Percentiles rank a stretch among this genome's conserved stretches.
Conservation (phyloP, 2,888 invertebrate genomes). For the Metacarcinus magister region DNA sequence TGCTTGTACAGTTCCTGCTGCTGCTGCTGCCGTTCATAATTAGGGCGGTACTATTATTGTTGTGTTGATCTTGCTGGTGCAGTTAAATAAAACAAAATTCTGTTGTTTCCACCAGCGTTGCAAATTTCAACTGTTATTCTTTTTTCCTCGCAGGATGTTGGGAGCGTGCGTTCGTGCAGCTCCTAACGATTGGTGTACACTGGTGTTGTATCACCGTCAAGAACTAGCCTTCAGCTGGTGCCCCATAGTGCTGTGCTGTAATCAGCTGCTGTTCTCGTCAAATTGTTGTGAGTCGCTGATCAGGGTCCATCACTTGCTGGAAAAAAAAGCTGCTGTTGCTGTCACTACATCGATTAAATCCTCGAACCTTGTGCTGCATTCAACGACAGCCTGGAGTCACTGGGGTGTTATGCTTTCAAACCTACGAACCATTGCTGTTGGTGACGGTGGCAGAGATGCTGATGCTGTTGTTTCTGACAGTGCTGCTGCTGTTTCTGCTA, state of each 20-base stretch:
- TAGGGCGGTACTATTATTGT: not conserved
- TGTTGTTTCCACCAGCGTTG: slow-evolving; percentile 11
- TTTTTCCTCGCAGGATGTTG: slow-evolving; percentile 34
- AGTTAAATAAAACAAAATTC: slow-evolving; percentile 38
- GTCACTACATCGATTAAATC: not conserved
- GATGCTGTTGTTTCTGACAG: not conserved
- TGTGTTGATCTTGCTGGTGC: not conserved
- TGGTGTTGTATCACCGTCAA: not conserved
- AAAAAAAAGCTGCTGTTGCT: not conserved
- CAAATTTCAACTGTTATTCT: slow-evolving; percentile 18
- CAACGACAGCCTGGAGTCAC: not conserved
- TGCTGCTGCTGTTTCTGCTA: not conserved
- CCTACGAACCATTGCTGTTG: not conserved
- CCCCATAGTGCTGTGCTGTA: not conserved
- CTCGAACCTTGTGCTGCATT: not conserved
- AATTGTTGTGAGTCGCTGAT: not conserved
- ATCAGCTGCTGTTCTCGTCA: not conserved
- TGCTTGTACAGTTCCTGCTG: not conserved
- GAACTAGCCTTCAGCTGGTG: not conserved
- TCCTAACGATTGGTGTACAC: not conserved
- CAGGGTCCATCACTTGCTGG: not conserved
- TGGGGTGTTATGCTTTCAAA: not conserved
- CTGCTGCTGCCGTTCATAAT: not conserved
- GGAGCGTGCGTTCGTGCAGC: not conserved
- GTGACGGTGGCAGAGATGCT: not conserved